A percentile compares a stretch with the other conserved stretches of the same genome.
Evolutionary conservation across 2,797 vertebrate species (phyloP).

Genomic region (Alouatta caraya): DNA sequence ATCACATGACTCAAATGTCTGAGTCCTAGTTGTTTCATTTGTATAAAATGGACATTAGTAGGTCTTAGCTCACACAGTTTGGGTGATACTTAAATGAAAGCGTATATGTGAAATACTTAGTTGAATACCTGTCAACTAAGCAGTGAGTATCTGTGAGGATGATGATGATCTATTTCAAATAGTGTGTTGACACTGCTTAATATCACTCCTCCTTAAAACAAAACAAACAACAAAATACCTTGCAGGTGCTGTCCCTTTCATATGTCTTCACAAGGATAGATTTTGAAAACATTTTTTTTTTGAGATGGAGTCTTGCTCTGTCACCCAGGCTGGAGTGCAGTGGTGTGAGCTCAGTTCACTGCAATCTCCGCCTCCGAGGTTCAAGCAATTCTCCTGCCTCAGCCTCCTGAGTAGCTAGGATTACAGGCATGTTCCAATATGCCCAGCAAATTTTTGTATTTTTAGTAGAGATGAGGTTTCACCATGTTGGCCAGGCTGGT

Average conservation of each 20-base stretch:
- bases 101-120: background rate
- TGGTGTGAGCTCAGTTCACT: background rate
- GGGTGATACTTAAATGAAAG: background rate
- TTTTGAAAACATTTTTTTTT: background rate
- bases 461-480: background rate
- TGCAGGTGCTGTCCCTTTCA: background rate
- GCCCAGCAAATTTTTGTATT: background rate
- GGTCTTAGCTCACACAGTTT: background rate
- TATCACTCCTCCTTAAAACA: background rate
- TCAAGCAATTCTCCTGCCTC: background rate
- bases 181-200: background rate
- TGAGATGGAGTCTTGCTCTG: background rate
- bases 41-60: background rate
- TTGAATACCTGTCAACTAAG: too few species aligned
- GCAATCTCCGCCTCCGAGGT: background rate
- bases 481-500: background rate
- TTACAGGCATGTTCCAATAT: background rate
- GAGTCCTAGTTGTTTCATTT: background rate
- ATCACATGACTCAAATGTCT: background rate
- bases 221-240: background rate
- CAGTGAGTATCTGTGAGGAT: background rate
- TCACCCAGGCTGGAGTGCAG: background rate
- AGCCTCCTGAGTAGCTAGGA: background rate
- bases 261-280: background rate
- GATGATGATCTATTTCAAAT: background rate